A percentile compares a stretch with the other conserved stretches of the same genome.
Evolutionary conservation across 2,113 vertebrate species (phyloP).

Genomic region (Ranitomeya imitator): DNA sequence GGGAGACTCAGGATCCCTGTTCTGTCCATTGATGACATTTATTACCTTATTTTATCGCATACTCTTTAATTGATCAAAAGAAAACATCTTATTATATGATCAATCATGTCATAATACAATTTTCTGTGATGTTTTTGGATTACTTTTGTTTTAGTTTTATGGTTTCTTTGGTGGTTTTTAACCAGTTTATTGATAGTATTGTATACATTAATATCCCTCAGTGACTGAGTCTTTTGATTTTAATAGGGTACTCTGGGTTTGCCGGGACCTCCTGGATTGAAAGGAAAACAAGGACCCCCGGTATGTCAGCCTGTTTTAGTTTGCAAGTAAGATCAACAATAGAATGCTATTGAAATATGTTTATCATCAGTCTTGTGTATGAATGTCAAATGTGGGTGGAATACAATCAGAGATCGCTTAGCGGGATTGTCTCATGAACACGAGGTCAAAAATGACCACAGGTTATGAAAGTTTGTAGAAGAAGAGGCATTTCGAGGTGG

Average conservation of each 20-base stretch:
- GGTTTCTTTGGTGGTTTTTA: no score
- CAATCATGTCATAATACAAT: no score
- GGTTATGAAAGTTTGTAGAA: no score
- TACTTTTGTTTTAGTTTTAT: background rate
- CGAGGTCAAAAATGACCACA: no score
- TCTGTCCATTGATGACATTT: no score
- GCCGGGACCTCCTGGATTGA: conserved; percentile 82
- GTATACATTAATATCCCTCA: background rate
- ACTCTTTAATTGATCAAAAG: no score
- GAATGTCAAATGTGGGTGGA: background rate
- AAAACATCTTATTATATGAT: no score
- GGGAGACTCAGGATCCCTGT: no score
- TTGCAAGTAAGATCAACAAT: conserved; percentile 40
- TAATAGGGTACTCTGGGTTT: conserved; percentile 83
- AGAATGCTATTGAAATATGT: conserved; percentile 8
- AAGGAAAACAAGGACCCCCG: conserved; percentile 86
- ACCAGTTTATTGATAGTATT: background rate
- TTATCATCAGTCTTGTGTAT: background rate
- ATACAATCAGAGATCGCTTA: background rate
- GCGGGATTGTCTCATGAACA: no score
- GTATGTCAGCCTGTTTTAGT: conserved; percentile 74
- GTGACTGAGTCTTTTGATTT: background rate
- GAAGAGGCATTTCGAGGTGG: no score
- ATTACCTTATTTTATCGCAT: no score
- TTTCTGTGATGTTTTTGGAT: background rate